Conservation (phyloP, 1,140 invertebrate genomes). For the Drosophila nebulosa region DNA sequence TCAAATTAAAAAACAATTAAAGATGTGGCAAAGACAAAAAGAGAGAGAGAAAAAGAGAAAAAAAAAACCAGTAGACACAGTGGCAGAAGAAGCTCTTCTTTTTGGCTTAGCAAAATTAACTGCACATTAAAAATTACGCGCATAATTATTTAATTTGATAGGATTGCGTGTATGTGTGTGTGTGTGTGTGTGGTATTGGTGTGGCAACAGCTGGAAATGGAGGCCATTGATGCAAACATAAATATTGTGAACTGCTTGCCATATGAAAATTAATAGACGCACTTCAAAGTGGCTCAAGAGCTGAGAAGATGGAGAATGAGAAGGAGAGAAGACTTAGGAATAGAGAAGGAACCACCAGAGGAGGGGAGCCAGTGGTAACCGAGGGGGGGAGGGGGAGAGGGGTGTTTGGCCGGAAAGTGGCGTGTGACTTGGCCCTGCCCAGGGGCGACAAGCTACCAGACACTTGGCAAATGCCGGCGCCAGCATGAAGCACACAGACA, state of each 20-base stretch:
- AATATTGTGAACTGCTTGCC: constrained; percentile 52
- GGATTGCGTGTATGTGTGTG: constrained; percentile 16
- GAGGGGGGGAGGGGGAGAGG: not conserved
- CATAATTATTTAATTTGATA: constrained; percentile 66
- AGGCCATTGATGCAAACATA: not conserved
- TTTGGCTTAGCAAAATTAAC: not conserved
- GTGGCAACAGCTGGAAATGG: not conserved
- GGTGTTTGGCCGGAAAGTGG: constrained; percentile 22
- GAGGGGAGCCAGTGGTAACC: not conserved
- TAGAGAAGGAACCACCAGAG: not conserved
- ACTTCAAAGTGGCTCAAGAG: constrained; percentile 28
- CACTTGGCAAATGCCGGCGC: constrained; percentile 61
- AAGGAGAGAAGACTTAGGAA: constrained; percentile 3
- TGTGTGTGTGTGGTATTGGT: not conserved
- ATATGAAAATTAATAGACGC: constrained; percentile 66
- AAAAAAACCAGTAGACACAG: not conserved
- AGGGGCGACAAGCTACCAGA: constrained; percentile 47
- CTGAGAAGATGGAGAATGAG: not conserved
- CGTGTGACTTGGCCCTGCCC: constrained; percentile 21
- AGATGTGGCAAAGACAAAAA: not conserved
- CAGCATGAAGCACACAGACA: constrained; percentile 28
- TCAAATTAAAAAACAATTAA: constrained; percentile 4
- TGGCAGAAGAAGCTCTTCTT: not conserved
- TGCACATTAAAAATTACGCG: constrained; percentile 20
- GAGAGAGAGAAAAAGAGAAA: not conserved